Evolutionary conservation across 2,888 invertebrate species (phyloP).

Genomic region (Drosophila villosipedis): DNA sequence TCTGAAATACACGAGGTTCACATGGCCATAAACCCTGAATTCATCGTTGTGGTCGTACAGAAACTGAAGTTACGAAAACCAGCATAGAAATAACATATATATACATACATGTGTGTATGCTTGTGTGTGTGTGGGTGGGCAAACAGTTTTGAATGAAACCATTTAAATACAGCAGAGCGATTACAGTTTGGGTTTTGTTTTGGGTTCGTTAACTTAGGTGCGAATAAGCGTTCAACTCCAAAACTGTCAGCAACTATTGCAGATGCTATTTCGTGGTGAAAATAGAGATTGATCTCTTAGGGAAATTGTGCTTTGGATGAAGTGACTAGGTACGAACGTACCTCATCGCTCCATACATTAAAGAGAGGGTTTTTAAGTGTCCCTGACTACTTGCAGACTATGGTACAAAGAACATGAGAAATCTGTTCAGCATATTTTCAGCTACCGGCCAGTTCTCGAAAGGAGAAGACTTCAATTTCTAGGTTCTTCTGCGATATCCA

Average conservation of each 20-base stretch:
- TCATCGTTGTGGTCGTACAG: slow-evolving; percentile 60
- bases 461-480: neutral
- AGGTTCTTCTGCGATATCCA: neutral
- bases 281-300: neutral
- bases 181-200: neutral
- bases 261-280: neutral
- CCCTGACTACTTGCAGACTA: neutral
- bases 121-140: slow-evolving; percentile 4
- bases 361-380: neutral
- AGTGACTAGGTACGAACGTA: neutral
- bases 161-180: neutral
- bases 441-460: neutral
- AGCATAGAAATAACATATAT: neutral
- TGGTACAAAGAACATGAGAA: neutral
- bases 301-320: neutral
- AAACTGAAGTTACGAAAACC: slow-evolving; percentile 25
- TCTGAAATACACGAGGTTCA: slow-evolving; percentile 56
- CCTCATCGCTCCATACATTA: neutral
- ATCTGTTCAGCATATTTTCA: neutral
- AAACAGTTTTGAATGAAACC: neutral
- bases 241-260: neutral
- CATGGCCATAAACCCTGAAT: slow-evolving; percentile 50
- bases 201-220: neutral
- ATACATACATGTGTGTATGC: neutral
- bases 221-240: neutral